Percentiles rank a stretch among this genome's conserved stretches.
Conservation (phyloP, 2,888 invertebrate genomes). For the Nezara viridula region DNA sequence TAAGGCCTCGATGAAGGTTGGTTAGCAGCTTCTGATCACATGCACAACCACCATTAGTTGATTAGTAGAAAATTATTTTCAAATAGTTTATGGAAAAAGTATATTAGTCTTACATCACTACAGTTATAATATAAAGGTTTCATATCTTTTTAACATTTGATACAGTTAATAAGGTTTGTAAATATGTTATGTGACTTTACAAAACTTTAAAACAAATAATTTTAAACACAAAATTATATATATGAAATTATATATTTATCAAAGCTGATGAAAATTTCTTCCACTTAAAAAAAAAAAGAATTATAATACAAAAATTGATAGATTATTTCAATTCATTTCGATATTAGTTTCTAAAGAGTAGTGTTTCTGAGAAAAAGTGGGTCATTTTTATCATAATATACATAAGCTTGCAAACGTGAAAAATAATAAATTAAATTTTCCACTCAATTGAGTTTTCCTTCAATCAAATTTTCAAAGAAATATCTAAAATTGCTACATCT, state of each 20-base stretch:
- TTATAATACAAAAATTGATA: no score
- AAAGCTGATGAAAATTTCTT: neutral
- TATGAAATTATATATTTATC: neutral
- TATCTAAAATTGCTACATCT: neutral
- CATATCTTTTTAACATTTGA: neutral
- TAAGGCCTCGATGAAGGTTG: slow-evolving; percentile 69
- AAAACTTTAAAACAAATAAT: neutral
- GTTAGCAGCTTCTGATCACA: slow-evolving; percentile 63
- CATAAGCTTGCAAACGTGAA: neutral
- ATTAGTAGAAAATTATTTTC: slow-evolving; percentile 55
- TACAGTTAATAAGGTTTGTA: slow-evolving; percentile 48
- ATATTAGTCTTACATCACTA: slow-evolving; percentile 31
- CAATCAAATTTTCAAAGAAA: neutral
- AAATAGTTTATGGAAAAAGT: slow-evolving; percentile 18
- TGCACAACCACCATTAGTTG: slow-evolving; percentile 60
- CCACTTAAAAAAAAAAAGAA: neutral
- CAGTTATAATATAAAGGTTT: neutral
- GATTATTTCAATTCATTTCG: neutral
- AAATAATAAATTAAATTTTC: slow-evolving; percentile 19
- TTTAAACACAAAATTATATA: neutral
- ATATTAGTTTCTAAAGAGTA: neutral
- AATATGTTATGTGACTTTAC: neutral
- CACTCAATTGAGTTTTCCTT: neutral
- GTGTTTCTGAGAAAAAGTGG: neutral
- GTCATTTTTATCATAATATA: neutral